Percentiles rank a stretch among this genome's conserved stretches.
These are phyloP conservation scores for Drosophila colorata DNA, from an alignment of 2,888 invertebrate genomes.

Conservation along the genomic window DNA sequence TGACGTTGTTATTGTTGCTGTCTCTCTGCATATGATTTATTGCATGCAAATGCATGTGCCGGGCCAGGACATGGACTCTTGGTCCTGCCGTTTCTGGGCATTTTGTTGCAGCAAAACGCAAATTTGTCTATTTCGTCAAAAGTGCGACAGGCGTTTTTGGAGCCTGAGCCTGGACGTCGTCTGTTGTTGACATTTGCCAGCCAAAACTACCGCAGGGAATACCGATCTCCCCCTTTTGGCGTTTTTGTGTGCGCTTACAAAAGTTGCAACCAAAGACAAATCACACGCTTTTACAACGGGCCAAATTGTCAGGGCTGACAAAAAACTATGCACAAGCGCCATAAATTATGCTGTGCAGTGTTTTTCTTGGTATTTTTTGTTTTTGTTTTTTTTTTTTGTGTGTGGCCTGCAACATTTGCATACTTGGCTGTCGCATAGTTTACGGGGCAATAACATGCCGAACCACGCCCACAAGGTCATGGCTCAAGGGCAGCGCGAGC, in stretches of 20 bases:
- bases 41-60: slow-evolving; percentile 78
- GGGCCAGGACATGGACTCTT: slow-evolving; percentile 44
- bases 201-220: slow-evolving; percentile 59
- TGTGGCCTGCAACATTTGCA: slow-evolving; percentile 71
- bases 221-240: neutral
- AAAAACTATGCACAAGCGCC: slow-evolving; percentile 64
- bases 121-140: slow-evolving; percentile 84
- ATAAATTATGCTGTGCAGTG: slow-evolving; percentile 76
- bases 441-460: slow-evolving; percentile 30
- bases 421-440: slow-evolving; percentile 58
- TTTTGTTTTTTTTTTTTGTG: neutral
- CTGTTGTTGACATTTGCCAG: slow-evolving; percentile 80
- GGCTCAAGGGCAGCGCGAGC: slow-evolving; percentile 51
- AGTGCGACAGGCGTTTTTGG: slow-evolving; percentile 74
- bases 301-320: slow-evolving; percentile 74
- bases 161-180: slow-evolving; percentile 51
- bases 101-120: slow-evolving; percentile 82
- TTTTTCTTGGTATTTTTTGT: slow-evolving; percentile 21
- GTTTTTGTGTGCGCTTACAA: slow-evolving; percentile 36
- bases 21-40: slow-evolving; percentile 80
- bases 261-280: slow-evolving; percentile 79
- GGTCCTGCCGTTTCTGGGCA: slow-evolving; percentile 48
- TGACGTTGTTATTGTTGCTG: slow-evolving; percentile 69
- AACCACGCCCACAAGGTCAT: slow-evolving; percentile 69
- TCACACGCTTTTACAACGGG: slow-evolving; percentile 76